phyloP scores from a whole-genome alignment of 2,113 vertebrate genomes.

The Galemys pyrenaicus region DNA sequence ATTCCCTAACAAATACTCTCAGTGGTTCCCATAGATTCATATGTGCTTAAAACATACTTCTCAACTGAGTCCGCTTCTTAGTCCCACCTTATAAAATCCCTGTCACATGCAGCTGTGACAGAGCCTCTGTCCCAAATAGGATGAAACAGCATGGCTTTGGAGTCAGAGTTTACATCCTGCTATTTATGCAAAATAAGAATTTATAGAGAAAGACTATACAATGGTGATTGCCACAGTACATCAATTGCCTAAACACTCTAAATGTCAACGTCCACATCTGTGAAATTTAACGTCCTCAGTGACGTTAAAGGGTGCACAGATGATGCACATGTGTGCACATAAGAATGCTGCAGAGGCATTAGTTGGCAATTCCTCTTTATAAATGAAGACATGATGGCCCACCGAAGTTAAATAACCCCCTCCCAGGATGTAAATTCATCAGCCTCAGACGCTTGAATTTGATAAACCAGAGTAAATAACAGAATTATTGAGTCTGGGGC shows the following conservation, averaged over 20 bases:
- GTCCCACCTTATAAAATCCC: neutral
- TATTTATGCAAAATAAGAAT: neutral
- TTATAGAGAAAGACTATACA: neutral
- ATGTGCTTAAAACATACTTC: neutral
- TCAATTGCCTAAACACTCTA: neutral
- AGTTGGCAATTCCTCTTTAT: neutral
- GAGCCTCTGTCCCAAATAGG: neutral
- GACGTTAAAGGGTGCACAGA: neutral
- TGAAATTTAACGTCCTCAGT: neutral
- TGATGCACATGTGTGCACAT: fast-evolving
- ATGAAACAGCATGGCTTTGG: neutral
- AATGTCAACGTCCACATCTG: neutral
- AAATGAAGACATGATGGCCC: neutral
- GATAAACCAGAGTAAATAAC: neutral
- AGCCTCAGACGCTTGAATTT: neutral
- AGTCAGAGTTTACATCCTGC: neutral
- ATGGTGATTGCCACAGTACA: no score
- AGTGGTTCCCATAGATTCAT: neutral
- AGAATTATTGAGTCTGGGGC: neutral
- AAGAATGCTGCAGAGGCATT: neutral
- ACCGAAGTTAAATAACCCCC: neutral
- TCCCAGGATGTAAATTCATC: neutral
- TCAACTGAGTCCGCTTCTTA: neutral
- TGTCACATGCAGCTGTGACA: neutral
- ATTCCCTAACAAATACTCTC: neutral